Evolutionary conservation across 2,797 vertebrate genomes (phyloP).

Genomic region (Lacerta agilis): DNA sequence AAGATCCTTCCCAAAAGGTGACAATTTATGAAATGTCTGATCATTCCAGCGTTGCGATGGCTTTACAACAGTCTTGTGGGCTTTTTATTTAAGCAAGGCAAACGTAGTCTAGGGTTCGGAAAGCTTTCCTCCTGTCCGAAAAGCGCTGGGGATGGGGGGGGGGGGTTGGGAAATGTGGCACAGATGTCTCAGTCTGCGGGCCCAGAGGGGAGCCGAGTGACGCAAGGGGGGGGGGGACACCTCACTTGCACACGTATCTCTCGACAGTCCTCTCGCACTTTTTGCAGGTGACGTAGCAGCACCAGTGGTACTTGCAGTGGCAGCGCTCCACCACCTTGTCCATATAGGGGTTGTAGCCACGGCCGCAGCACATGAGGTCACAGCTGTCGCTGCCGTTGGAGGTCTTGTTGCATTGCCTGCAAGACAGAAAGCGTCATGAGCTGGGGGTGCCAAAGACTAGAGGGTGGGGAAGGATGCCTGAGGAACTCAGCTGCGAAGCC

Average conservation of each 20-base stretch:
- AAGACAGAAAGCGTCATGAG: slow-evolving; percentile 30
- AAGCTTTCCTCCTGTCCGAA: slow-evolving; percentile 30
- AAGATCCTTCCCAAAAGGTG: not conserved
- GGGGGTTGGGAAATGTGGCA: not conserved
- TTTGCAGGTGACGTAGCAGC: slow-evolving; percentile 99
- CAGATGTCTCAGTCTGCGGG: not conserved
- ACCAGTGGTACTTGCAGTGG: slow-evolving; percentile 99
- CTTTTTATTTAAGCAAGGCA: slow-evolving; percentile 37
- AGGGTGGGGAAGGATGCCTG: not conserved
- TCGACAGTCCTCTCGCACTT: slow-evolving; percentile 94
- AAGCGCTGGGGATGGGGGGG: not conserved
- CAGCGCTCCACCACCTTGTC: slow-evolving; percentile 96
- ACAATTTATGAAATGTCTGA: not conserved
- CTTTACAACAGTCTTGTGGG: not conserved
- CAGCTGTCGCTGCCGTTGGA: slow-evolving; percentile 97
- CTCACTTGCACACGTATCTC: slow-evolving; percentile 96
- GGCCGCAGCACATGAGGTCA: slow-evolving; percentile 98
- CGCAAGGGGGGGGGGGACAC: fast-evolving
- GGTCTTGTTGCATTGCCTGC: slow-evolving; percentile 98
- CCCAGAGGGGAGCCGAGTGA: fast-evolving
- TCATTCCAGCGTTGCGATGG: not conserved
- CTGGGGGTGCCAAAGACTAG: fast-evolving
- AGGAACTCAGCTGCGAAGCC: not conserved
- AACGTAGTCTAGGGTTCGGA: fast-evolving
- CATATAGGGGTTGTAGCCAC: slow-evolving; percentile 97